Percentiles rank a stretch among this genome's conserved stretches.
Conservation (phyloP, 2,113 vertebrate species). For the Melanostigma gelatinosum region DNA sequence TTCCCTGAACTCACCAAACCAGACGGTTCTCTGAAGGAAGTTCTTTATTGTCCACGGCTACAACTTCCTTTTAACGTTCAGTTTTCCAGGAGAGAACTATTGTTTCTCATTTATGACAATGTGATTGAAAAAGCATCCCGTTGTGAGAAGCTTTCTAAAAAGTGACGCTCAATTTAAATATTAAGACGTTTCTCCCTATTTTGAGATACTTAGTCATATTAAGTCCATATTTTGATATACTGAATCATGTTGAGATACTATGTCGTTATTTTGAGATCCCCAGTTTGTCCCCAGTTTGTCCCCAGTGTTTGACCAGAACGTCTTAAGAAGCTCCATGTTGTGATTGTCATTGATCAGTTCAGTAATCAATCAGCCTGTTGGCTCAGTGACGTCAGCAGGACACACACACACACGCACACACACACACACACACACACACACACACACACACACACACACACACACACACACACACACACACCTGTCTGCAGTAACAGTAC, state of each 20-base stretch:
- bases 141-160: too few species aligned
- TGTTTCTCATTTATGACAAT: too few species aligned
- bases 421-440: not conserved
- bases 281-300: too few species aligned
- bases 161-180: too few species aligned
- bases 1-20: not conserved
- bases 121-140: too few species aligned
- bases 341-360: not conserved
- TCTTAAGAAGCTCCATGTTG: not conserved
- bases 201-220: too few species aligned
- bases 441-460: not conserved
- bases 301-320: too few species aligned
- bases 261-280: too few species aligned
- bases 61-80: not conserved
- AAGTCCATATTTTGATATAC: too few species aligned
- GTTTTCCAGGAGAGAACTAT: not conserved
- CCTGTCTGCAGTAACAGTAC: not conserved
- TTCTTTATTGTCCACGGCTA: not conserved
- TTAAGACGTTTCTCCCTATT: too few species aligned
- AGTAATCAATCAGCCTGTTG: constrained; percentile 13
- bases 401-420: not conserved
- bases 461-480: not conserved
- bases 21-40: not conserved
- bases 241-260: too few species aligned
- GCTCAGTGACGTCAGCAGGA: constrained; percentile 57